Evolutionary conservation across 2,888 invertebrate genomes (phyloP).

Genomic region (Gandaritis pyraliata): DNA sequence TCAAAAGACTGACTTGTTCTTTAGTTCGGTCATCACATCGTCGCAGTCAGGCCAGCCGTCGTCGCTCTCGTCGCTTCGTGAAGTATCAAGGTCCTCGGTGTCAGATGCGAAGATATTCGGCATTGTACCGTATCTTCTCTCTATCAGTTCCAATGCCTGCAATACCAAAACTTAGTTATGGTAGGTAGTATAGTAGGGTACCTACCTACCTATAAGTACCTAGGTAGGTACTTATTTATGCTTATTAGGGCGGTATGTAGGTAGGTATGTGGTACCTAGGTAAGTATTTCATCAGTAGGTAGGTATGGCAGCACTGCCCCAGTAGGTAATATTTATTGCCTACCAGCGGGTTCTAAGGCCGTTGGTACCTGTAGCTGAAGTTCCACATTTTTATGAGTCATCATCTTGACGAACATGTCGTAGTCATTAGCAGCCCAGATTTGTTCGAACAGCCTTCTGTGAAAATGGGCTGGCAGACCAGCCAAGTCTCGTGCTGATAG

Average conservation of each 20-base stretch:
- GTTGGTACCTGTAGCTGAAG: conserved; percentile 87
- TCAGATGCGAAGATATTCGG: conserved; percentile 86
- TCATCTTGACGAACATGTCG: conserved; percentile 94
- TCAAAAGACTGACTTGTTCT: conserved; percentile 66
- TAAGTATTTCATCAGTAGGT: too few species aligned
- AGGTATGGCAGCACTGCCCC: too few species aligned
- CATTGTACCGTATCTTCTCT: conserved; percentile 89
- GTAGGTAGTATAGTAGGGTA: background rate
- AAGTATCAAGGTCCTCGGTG: conserved; percentile 62
- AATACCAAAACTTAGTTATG: conserved; percentile 2
- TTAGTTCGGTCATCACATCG: conserved; percentile 86
- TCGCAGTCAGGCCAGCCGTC: conserved; percentile 77
- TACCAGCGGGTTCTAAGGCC: too few species aligned
- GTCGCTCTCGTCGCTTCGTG: conserved; percentile 65
- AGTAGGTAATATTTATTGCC: too few species aligned
- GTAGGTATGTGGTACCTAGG: too few species aligned
- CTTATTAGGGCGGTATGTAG: too few species aligned
- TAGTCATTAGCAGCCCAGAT: conserved; percentile 97
- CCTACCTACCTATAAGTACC: too few species aligned
- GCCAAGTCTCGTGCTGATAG: conserved; percentile 75
- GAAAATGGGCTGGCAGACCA: conserved; percentile 84
- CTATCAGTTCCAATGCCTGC: conserved; percentile 93
- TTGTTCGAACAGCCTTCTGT: conserved; percentile 87
- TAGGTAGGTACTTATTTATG: too few species aligned
- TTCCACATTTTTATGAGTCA: conserved; percentile 96